These are phyloP conservation scores for Heterodera schachtii DNA, from an alignment of 1,140 invertebrate species.

Conservation along the genomic window DNA sequence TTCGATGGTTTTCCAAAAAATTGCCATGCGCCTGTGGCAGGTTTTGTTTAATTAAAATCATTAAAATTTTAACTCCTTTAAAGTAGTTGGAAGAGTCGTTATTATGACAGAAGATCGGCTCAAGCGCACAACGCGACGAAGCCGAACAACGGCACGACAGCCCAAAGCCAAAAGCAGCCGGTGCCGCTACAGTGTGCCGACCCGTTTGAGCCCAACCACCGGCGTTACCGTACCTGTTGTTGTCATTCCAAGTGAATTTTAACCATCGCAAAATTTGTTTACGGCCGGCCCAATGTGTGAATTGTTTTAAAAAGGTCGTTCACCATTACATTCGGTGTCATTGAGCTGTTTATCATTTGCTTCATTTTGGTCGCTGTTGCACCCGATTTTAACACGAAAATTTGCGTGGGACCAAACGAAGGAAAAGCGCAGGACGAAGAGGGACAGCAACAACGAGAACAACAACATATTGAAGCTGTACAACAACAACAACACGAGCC, in stretches of 20 bases:
- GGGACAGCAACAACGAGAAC: too few species aligned
- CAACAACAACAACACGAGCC: not conserved
- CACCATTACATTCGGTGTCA: conserved; percentile 30
- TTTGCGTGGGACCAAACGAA: conserved; percentile 17
- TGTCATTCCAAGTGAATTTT: conserved; percentile 20
- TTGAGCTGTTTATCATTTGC: conserved; percentile 50
- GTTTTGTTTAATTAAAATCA: not conserved
- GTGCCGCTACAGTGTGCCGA: not conserved
- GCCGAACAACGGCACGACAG: not conserved
- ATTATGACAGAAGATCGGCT: not conserved
- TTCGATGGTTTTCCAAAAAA: not conserved
- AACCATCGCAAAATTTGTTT: not conserved
- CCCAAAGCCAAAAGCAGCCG: not conserved
- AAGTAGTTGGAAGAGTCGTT: not conserved
- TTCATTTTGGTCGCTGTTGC: conserved; percentile 54
- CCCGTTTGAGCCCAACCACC: conserved; percentile 25
- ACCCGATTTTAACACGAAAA: conserved; percentile 25
- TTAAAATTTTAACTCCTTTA: too few species aligned
- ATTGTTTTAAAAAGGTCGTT: conserved; percentile 16
- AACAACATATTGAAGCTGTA: not conserved
- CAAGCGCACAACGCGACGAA: not conserved
- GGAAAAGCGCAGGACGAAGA: too few species aligned
- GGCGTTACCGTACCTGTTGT: conserved; percentile 27
- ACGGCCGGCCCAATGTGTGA: not conserved
- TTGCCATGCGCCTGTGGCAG: not conserved